Percentiles rank a stretch among this genome's conserved stretches.
Evolutionary conservation across 2,888 invertebrate species (phyloP).

Genomic region (Pecten maximus): DNA sequence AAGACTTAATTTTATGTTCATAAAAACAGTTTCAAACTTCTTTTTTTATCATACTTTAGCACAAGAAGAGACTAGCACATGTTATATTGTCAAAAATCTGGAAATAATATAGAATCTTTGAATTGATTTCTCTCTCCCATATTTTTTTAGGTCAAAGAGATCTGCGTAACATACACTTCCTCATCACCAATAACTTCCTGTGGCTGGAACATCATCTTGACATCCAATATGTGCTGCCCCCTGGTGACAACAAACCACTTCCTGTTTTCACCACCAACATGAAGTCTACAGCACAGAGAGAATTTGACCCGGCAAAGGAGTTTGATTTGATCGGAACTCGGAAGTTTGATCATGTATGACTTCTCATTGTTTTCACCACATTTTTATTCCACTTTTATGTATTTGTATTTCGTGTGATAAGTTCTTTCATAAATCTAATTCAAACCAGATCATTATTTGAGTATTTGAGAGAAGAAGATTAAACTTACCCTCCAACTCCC

Average conservation of each 20-base stretch:
- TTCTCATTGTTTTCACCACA: not conserved
- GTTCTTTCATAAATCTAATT: too few species aligned
- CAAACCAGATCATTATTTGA: too few species aligned
- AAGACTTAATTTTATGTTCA: too few species aligned
- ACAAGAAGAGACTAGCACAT: too few species aligned
- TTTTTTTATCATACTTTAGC: too few species aligned
- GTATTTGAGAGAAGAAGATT: too few species aligned
- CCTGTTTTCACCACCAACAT: conserved; percentile 57
- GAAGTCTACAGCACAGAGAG: conserved; percentile 34
- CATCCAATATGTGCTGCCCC: conserved; percentile 66
- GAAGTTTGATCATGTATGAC: conserved; percentile 76
- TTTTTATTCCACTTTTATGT: too few species aligned
- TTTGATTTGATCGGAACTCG: conserved; percentile 72
- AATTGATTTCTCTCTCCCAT: not conserved
- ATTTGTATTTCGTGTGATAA: too few species aligned
- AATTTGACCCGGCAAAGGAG: conserved; percentile 72
- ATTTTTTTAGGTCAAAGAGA: conserved; percentile 64
- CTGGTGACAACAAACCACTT: conserved; percentile 44
- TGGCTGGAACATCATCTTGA: conserved; percentile 79
- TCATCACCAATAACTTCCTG: conserved; percentile 74
- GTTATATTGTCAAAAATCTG: too few species aligned
- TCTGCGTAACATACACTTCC: conserved; percentile 67
- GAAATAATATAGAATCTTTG: too few species aligned
- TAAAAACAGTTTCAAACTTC: too few species aligned
- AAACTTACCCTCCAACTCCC: too few species aligned